Conservation (phyloP, 2,888 invertebrate genomes). For the Horisme vitalbata region DNA sequence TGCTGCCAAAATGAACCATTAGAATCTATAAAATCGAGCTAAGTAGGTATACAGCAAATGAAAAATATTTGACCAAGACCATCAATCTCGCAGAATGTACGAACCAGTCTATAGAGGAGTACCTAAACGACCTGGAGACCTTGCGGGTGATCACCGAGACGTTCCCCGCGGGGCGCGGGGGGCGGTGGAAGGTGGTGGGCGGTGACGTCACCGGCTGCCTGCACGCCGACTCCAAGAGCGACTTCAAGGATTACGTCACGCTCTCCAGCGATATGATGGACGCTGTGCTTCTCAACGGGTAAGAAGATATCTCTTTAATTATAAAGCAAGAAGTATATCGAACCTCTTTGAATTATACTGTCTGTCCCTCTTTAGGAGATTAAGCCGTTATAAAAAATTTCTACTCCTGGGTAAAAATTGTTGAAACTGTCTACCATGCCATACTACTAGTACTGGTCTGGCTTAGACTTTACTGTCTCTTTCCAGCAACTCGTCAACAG, state of each 20-base stretch:
- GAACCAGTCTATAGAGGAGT: slow-evolving; percentile 80
- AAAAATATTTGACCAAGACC: no score
- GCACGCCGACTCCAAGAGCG: slow-evolving; percentile 75
- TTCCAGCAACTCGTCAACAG: slow-evolving; percentile 63
- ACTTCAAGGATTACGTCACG: slow-evolving; percentile 80
- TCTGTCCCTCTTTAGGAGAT: neutral
- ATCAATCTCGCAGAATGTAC: slow-evolving; percentile 65
- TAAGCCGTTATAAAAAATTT: neutral
- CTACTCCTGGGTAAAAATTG: no score
- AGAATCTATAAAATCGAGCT: no score
- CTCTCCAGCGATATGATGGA: slow-evolving; percentile 83
- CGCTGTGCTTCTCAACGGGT: slow-evolving; percentile 90
- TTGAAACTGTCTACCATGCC: no score
- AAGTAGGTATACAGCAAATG: no score
- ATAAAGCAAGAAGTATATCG: no score
- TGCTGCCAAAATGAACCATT: no score
- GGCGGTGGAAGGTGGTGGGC: slow-evolving; percentile 83
- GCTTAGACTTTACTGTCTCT: no score
- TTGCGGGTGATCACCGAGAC: slow-evolving; percentile 86
- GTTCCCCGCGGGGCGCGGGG: slow-evolving; percentile 78
- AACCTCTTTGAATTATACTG: no score
- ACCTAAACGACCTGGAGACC: slow-evolving; percentile 84
- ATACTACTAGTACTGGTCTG: no score
- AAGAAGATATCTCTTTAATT: slow-evolving; percentile 38
- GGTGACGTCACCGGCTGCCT: slow-evolving; percentile 83